phyloP scores from a whole-genome alignment of 2,888 invertebrate species.

The Agonopterix subpropinquella region DNA sequence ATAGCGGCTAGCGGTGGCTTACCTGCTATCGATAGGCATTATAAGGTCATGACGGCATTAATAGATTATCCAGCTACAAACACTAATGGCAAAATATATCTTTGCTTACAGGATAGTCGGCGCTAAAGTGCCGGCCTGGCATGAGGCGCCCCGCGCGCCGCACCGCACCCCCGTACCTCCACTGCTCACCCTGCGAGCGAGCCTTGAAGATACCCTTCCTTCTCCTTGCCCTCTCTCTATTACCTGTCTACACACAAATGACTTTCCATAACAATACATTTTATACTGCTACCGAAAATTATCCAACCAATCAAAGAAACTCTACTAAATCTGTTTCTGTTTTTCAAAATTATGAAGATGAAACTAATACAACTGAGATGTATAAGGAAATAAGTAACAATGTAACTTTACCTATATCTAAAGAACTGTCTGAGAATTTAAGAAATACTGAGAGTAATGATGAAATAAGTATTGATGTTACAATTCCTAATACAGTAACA shows the following conservation, averaged over 20 bases:
- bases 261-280: slow-evolving; percentile 7
- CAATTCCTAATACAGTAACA: slow-evolving; percentile 7
- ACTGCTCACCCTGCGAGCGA: slow-evolving; percentile 49
- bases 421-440: background rate
- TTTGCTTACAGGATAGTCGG: slow-evolving; percentile 45
- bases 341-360: background rate
- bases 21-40: too few species aligned
- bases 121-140: slow-evolving; percentile 53
- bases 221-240: slow-evolving; percentile 34
- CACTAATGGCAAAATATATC: background rate
- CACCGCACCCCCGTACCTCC: slow-evolving; percentile 38
- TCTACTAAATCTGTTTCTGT: slow-evolving; percentile 8
- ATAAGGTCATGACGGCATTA: too few species aligned
- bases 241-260: slow-evolving; percentile 49
- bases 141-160: slow-evolving; percentile 56
- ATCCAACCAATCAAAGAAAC: slow-evolving; percentile 10
- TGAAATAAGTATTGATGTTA: background rate
- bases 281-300: too few species aligned
- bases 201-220: slow-evolving; percentile 38
- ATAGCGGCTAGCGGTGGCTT: too few species aligned
- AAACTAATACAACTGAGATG: background rate
- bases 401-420: background rate
- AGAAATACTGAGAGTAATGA: background rate
- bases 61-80: too few species aligned
- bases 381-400: background rate